A percentile compares a stretch with the other conserved stretches of the same genome.
phyloP scores from a whole-genome alignment of 2,888 invertebrate genomes.

The Xanthorhoe spadicearia region DNA sequence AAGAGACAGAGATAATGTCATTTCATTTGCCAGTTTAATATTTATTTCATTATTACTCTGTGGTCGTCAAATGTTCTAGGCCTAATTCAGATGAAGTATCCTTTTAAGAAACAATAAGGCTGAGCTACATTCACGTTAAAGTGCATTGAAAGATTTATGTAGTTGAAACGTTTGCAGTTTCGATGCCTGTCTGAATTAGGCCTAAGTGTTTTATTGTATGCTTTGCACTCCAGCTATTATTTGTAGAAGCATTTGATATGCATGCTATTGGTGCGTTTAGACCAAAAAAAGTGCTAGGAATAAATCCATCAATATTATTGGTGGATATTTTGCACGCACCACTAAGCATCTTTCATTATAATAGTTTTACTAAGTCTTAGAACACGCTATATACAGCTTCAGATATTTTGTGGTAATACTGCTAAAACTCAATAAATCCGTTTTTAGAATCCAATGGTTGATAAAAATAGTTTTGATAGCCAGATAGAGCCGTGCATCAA shows the following conservation, averaged over 20 bases:
- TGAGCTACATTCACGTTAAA: neutral
- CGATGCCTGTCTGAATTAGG: neutral
- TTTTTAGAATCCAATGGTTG: too few relatives aligned
- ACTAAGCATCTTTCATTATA: neutral
- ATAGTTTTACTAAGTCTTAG: neutral
- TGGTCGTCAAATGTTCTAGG: constrained; percentile 5
- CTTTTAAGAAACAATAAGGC: neutral
- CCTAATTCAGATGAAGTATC: constrained; percentile 7
- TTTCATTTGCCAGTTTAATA: constrained; percentile 21
- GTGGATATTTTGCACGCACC: neutral
- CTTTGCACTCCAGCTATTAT: neutral
- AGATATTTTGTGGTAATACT: too few relatives aligned
- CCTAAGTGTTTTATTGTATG: neutral
- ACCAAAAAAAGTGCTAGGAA: neutral
- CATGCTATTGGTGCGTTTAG: neutral
- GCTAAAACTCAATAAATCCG: too few relatives aligned
- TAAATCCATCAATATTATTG: neutral
- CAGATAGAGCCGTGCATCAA: too few relatives aligned
- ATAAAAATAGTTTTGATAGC: too few relatives aligned
- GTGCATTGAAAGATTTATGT: neutral
- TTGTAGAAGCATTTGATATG: neutral
- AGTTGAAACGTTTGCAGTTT: neutral
- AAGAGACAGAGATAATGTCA: constrained; percentile 22
- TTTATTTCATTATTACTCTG: constrained; percentile 15
- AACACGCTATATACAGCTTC: neutral